These are phyloP conservation scores for Anguilla obscura DNA, from an alignment of 2,797 vertebrate genomes.

Conservation along the genomic window DNA sequence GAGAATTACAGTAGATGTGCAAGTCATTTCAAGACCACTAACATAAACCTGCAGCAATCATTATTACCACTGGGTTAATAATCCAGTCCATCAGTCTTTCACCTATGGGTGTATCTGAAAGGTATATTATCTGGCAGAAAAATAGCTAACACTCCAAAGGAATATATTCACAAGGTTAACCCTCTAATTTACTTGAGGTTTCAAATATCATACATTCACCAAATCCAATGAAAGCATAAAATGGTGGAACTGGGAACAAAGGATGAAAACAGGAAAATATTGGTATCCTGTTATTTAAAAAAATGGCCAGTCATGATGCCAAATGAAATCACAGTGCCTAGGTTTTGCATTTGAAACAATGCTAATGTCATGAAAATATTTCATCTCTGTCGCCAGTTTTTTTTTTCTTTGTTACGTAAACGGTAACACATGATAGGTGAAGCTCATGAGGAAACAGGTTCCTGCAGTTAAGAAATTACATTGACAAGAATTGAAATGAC, in stretches of 20 bases:
- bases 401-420: neutral
- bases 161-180: neutral
- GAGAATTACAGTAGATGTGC: slow-evolving; percentile 7
- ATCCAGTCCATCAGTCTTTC: slow-evolving; percentile 11
- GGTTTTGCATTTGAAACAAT: neutral
- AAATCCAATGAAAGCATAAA: neutral
- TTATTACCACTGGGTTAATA: neutral
- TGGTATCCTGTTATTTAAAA: neutral
- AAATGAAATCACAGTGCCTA: neutral
- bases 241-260: neutral
- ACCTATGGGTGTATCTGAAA: slow-evolving; percentile 11
- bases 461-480: neutral
- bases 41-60: slow-evolving; percentile 21
- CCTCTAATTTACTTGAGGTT: neutral
- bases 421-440: neutral
- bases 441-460: neutral
- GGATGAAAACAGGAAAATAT: neutral
- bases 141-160: neutral
- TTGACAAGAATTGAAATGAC: neutral
- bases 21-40: slow-evolving; percentile 9
- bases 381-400: neutral
- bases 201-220: neutral
- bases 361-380: neutral
- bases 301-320: neutral
- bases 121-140: neutral